A percentile compares a stretch with the other conserved stretches of the same genome.
These are phyloP conservation scores for Drosophila setosimentum DNA, from an alignment of 2,888 invertebrate species.

Conservation along the genomic window DNA sequence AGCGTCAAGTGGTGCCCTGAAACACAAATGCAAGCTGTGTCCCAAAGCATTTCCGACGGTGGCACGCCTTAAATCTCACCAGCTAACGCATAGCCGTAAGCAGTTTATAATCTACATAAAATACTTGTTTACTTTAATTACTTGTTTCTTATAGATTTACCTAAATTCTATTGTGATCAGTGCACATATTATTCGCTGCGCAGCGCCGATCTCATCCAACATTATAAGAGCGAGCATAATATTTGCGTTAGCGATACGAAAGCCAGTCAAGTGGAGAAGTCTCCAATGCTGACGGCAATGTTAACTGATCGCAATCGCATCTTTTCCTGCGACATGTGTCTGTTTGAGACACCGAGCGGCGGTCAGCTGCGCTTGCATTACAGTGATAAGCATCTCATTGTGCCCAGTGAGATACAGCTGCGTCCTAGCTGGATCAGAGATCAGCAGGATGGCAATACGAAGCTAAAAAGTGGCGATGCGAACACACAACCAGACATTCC, in stretches of 20 bases:
- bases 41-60: slow-evolving; percentile 63
- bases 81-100: slow-evolving; percentile 70
- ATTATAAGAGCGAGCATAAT: slow-evolving; percentile 74
- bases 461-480: not conserved
- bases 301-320: slow-evolving; percentile 21
- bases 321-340: slow-evolving; percentile 78
- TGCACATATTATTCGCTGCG: slow-evolving; percentile 78
- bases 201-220: slow-evolving; percentile 76
- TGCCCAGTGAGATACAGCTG: slow-evolving; percentile 73
- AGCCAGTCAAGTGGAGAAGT: slow-evolving; percentile 14
- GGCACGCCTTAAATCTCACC: slow-evolving; percentile 69
- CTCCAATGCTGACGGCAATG: not conserved
- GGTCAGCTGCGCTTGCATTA: slow-evolving; percentile 71
- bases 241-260: slow-evolving; percentile 22
- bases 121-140: not conserved
- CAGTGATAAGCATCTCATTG: slow-evolving; percentile 63
- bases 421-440: slow-evolving; percentile 62
- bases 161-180: slow-evolving; percentile 81
- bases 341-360: slow-evolving; percentile 68
- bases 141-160: slow-evolving; percentile 66
- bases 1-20: slow-evolving; percentile 29
- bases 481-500: slow-evolving; percentile 35
- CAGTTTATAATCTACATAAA: not conserved
- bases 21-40: slow-evolving; percentile 65
- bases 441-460: not conserved